phyloP scores from a whole-genome alignment of 2,888 invertebrate genomes.

The Ectemnius cavifrons region DNA sequence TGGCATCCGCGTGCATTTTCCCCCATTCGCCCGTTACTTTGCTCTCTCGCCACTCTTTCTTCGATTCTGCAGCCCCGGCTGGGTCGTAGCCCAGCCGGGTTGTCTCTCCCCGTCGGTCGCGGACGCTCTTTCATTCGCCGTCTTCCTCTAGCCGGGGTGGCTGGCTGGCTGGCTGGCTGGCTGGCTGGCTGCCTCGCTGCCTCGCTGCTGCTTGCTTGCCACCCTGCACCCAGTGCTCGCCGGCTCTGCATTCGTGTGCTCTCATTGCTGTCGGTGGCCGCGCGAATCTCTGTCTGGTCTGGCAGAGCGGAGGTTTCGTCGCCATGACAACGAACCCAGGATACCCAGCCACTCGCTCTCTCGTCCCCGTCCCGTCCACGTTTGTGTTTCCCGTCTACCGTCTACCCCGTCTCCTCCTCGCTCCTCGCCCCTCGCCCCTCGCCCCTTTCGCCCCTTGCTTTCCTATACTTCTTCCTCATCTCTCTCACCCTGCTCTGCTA shows the following conservation, averaged over 20 bases:
- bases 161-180: too few species aligned
- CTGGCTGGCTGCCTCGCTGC: not conserved
- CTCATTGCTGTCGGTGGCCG: constrained; percentile 62
- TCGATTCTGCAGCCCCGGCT: constrained; percentile 21
- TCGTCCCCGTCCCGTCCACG: constrained; percentile 31
- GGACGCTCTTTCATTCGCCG: constrained; percentile 3
- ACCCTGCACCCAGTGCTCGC: not conserved
- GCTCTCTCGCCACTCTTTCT: constrained; percentile 39
- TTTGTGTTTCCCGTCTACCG: constrained; percentile 28
- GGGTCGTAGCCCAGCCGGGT: not conserved
- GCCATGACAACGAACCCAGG: constrained; percentile 77
- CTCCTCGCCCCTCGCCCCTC: not conserved
- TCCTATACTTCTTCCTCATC: constrained; percentile 18
- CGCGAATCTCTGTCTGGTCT: constrained; percentile 74
- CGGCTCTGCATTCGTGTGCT: constrained; percentile 59
- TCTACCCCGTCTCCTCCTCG: constrained; percentile 30
- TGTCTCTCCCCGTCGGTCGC: constrained; percentile 2
- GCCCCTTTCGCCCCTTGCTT: not conserved
- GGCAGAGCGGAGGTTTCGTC: constrained; percentile 70
- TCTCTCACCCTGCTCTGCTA: constrained; percentile 22
- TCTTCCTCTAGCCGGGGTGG: not conserved
- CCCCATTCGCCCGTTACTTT: constrained; percentile 26
- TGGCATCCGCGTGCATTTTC: constrained; percentile 3
- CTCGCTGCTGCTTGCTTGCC: not conserved
- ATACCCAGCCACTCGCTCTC: constrained; percentile 71